Evolutionary conservation across 2,888 invertebrate species (phyloP).

Genomic region (Monochamus alternatus): DNA sequence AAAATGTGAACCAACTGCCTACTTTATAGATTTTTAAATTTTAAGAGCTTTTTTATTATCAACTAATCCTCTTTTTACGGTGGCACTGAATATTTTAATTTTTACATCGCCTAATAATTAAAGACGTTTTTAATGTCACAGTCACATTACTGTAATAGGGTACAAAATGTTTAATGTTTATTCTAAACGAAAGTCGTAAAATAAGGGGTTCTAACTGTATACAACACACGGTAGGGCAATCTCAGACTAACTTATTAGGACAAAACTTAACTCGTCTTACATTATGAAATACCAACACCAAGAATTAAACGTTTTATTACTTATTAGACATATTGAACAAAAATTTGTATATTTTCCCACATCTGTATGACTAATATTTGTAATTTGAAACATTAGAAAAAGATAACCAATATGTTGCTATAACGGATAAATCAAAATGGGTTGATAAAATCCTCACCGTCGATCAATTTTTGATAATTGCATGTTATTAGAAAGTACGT

Average conservation of each 20-base stretch:
- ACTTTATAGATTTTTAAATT: conserved; percentile 8
- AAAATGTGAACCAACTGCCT: neutral
- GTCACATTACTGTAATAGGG: conserved; percentile 2
- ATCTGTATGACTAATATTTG: neutral
- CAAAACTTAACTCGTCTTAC: too few relatives aligned
- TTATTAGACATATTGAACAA: too few relatives aligned
- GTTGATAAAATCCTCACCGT: conserved; percentile 26
- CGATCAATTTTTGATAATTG: conserved; percentile 36
- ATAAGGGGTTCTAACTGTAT: neutral
- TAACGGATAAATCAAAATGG: conserved; percentile 10
- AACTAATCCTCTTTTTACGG: conserved; percentile 21
- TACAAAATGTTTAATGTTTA: conserved; percentile 4
- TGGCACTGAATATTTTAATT: conserved; percentile 23
- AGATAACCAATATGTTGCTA: conserved; percentile 12
- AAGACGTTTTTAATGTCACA: neutral
- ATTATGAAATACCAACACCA: too few relatives aligned
- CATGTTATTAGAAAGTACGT: conserved; percentile 42
- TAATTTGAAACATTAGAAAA: neutral
- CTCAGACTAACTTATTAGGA: too few relatives aligned
- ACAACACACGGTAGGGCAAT: neutral
- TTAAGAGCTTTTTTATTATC: conserved; percentile 21
- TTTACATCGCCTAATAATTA: conserved; percentile 1
- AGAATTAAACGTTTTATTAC: too few relatives aligned
- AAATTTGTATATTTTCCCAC: too few relatives aligned
- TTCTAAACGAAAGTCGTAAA: neutral